Base-by-base conservation (phyloP, 2,113 vertebrate species). In the Xiphophorus hellerii region DNA sequence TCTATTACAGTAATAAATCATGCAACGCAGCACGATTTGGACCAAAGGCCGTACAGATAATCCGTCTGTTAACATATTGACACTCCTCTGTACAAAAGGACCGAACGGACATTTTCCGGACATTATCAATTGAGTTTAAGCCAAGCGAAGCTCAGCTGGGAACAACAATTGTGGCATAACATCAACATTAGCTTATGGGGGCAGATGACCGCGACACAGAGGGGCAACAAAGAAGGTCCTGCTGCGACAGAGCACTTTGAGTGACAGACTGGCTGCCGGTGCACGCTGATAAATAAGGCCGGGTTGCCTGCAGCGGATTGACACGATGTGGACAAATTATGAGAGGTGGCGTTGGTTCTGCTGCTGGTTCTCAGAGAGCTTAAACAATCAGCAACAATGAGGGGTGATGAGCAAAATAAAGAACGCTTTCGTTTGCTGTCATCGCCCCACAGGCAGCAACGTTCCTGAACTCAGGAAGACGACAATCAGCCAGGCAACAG, bases 181-280 rank as follows among this genome's bases (percentile, higher is more conserved):
- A n/a, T 22, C 64, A 35, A 28, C 71, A 20, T 66, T 69, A 58
- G 84, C 87, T 82, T 4, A 74, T 66, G 37, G 84, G 73, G 66
- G 37, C 82, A 79, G 77, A 85, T 69, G 84, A 87, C 84, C 85
- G 39, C 27, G 68, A 54, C 61, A 4, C 17, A 65, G n/a, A 65
- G 27, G 29, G 61, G 67, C 10, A 75, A 83, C 76, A 73, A 74
- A 72, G 39, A 33, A 51, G 5, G 67, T 75, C 76, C 74, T 35
- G 72, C 81, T 80, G 79, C 64, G 76, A 48, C 72, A 35, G 11
- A 8, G 73, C 28, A 30, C 12, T 15, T 4, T 76, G 84, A 88
- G 42, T 87, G 87, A 85, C 82, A 81, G 42, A 29, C 62, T 62
- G 73, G 70, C 79, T 61, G 60, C 80, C 30, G 74, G 82, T 74